phyloP scores from a whole-genome alignment of 2,113 vertebrate species.

The Corythornis vintsioides region DNA sequence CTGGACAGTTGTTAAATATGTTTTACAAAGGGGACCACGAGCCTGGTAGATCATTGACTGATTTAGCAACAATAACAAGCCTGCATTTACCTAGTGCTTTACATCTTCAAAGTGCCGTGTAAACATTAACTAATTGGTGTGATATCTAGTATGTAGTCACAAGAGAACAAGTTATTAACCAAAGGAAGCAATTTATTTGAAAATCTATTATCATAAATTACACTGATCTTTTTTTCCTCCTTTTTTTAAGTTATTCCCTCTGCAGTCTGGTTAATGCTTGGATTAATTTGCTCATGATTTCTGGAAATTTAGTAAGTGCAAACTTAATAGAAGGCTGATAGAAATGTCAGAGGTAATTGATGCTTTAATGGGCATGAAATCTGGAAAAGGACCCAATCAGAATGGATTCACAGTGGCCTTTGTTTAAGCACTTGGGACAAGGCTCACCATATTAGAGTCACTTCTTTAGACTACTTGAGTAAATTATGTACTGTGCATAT shows the following conservation, averaged over 20 bases:
- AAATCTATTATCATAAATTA: constrained; percentile 76
- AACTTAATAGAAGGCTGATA: constrained; percentile 67
- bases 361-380: constrained; percentile 67
- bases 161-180: constrained; percentile 59
- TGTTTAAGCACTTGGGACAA: background rate
- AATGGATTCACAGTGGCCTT: background rate
- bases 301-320: constrained; percentile 68
- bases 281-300: constrained; percentile 70
- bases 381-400: background rate
- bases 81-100: constrained; percentile 27
- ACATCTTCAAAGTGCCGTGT: constrained; percentile 57
- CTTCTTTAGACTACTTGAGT: background rate
- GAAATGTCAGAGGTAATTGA: constrained; percentile 71
- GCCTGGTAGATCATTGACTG: background rate
- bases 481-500: background rate
- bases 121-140: constrained; percentile 67
- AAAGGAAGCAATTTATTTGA: constrained; percentile 59
- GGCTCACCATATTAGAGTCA: background rate
- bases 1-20: background rate
- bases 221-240: background rate
- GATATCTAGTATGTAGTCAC: constrained; percentile 2
- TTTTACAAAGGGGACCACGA: background rate
- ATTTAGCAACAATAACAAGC: constrained; percentile 4
- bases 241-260: constrained; percentile 56
- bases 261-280: constrained; percentile 66